A percentile compares a stretch with the other conserved stretches of the same genome.
Conservation (phyloP, 1,140 invertebrate genomes). For the Charaxes varanes region DNA sequence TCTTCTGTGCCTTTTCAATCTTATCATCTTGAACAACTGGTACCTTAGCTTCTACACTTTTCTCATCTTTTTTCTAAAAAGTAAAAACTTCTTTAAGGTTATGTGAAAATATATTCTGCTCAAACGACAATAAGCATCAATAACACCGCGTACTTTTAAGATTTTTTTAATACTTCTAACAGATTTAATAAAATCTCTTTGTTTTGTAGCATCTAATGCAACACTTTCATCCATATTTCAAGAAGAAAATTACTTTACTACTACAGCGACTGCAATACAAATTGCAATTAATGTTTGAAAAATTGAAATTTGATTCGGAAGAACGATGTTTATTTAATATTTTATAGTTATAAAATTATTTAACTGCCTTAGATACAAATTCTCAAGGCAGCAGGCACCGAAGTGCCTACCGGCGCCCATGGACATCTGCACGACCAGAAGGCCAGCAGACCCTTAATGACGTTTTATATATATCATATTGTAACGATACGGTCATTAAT, state of each 20-base stretch:
- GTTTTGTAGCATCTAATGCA: constrained; percentile 58
- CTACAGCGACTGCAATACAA: too few relatives aligned
- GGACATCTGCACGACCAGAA: too few relatives aligned
- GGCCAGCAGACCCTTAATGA: too few relatives aligned
- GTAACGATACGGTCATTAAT: too few relatives aligned
- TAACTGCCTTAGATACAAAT: too few relatives aligned
- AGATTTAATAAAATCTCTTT: constrained; percentile 62
- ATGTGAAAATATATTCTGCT: constrained; percentile 1
- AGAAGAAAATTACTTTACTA: neutral
- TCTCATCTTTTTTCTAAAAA: constrained; percentile 23
- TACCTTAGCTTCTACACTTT: neutral
- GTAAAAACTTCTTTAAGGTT: constrained; percentile 2
- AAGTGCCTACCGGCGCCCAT: too few relatives aligned
- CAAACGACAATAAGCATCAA: neutral
- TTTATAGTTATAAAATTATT: too few relatives aligned
- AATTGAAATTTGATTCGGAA: too few relatives aligned
- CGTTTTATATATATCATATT: too few relatives aligned
- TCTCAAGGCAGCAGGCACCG: too few relatives aligned
- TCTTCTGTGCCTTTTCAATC: constrained; percentile 29
- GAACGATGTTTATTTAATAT: too few relatives aligned
- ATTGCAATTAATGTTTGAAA: too few relatives aligned
- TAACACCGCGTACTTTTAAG: constrained; percentile 46
- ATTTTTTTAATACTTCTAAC: constrained; percentile 66
- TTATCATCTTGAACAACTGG: constrained; percentile 10
- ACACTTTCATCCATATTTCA: constrained; percentile 64